Conservation (phyloP, 2,113 vertebrate genomes). For the Microtus pennsylvanicus region DNA sequence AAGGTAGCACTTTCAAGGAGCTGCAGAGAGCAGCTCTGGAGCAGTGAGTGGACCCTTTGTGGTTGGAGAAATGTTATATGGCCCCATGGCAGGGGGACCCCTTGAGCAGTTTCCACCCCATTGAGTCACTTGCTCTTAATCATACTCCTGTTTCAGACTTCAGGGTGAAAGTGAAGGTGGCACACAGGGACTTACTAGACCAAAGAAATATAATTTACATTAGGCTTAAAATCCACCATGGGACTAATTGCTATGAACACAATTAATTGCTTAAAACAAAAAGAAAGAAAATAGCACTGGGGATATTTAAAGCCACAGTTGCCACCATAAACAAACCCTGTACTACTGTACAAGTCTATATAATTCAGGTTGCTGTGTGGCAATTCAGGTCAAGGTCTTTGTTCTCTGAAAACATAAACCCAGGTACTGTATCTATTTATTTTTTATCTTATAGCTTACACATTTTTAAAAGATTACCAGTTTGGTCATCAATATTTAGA, state of each 20-base stretch:
- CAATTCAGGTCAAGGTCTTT: neutral
- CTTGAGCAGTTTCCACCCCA: neutral
- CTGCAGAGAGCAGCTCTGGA: neutral
- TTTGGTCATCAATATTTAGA: conserved; percentile 40
- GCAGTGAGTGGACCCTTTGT: neutral
- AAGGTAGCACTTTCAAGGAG: conserved; percentile 1
- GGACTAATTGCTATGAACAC: conserved; percentile 58
- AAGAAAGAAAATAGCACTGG: conserved; percentile 55
- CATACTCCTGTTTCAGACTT: conserved; percentile 12
- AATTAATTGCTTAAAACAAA: conserved; percentile 70
- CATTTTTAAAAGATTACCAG: neutral
- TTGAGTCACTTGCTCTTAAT: conserved; percentile 35
- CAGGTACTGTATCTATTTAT: neutral
- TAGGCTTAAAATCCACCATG: conserved; percentile 24
- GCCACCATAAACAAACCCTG: conserved; percentile 32
- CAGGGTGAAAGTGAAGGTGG: neutral
- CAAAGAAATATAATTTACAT: conserved; percentile 54
- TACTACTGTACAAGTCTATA: neutral
- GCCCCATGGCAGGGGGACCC: neutral
- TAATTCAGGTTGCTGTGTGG: neutral
- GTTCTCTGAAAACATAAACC: conserved; percentile 37
- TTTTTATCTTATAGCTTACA: conserved; percentile 12
- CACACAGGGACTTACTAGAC: conserved; percentile 40
- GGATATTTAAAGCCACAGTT: conserved; percentile 56
- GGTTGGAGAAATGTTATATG: neutral